Conservation (phyloP, 2,797 vertebrate genomes). For the Poeciliopsis paucimaculata region DNA sequence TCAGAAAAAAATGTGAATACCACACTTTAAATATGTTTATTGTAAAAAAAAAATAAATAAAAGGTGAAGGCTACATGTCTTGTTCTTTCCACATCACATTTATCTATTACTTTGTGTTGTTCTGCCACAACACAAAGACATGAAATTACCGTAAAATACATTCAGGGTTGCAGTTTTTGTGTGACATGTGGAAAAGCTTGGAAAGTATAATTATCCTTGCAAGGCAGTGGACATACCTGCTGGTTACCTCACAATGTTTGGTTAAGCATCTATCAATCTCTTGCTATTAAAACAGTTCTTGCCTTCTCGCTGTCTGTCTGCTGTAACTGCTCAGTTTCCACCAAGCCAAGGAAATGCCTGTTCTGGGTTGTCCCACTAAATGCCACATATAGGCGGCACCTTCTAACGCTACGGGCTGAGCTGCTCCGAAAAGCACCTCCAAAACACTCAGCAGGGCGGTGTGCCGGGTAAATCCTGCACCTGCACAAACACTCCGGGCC, state of each 20-base stretch:
- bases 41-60: neutral
- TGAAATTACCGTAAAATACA: neutral
- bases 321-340: slow-evolving; percentile 72
- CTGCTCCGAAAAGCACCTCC: slow-evolving; percentile 68
- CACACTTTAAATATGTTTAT: neutral
- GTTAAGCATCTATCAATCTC: slow-evolving; percentile 24
- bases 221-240: neutral
- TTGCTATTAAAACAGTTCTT: slow-evolving; percentile 49
- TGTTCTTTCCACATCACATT: neutral
- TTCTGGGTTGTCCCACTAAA: slow-evolving; percentile 79
- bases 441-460: slow-evolving; percentile 65
- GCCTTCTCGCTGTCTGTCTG: slow-evolving; percentile 39
- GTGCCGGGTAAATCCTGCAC: slow-evolving; percentile 77
- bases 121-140: neutral
- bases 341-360: slow-evolving; percentile 84
- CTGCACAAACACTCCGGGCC: slow-evolving; percentile 82
- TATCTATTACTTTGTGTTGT: neutral
- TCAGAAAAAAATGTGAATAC: neutral
- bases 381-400: slow-evolving; percentile 77
- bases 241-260: slow-evolving; percentile 16
- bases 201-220: neutral
- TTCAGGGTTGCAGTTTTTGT: neutral
- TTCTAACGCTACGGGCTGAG: slow-evolving; percentile 68
- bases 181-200: neutral
- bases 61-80: neutral